These are phyloP conservation scores for Symphodus melops DNA, from an alignment of 2,113 vertebrate species.

Conservation along the genomic window DNA sequence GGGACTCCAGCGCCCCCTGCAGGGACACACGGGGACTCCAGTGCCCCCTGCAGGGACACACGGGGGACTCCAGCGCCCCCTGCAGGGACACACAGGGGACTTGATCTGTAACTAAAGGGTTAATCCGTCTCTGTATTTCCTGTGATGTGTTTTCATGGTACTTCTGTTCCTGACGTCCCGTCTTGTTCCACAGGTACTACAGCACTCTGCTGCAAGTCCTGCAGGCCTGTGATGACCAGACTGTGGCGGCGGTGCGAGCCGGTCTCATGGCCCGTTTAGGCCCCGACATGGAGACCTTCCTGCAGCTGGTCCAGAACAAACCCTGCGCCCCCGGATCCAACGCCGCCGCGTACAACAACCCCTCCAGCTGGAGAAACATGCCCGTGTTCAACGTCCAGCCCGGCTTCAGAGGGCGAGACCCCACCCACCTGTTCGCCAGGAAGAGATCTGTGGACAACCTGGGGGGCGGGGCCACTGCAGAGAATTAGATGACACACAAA, in stretches of 20 bases:
- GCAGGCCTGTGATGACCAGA: conserved; percentile 90
- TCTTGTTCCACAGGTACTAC: conserved; percentile 87
- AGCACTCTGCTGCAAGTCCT: conserved; percentile 91
- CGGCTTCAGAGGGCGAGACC: conserved; percentile 73
- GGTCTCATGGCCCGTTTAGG: conserved; percentile 89
- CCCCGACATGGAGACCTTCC: conserved; percentile 93
- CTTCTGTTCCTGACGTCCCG: too few species aligned
- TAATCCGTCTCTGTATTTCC: too few species aligned
- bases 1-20: too few species aligned
- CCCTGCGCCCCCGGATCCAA: conserved; percentile 83
- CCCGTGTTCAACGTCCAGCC: conserved; percentile 85
- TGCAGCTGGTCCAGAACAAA: conserved; percentile 92
- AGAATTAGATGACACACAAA: conserved; percentile 18
- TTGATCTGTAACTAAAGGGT: too few species aligned
- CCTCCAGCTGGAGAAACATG: conserved; percentile 81
- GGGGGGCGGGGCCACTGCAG: conserved; percentile 16
- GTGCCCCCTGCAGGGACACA: too few species aligned
- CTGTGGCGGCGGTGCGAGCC: conserved; percentile 86
- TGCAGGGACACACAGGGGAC: too few species aligned
- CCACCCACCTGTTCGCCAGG: conserved; percentile 83
- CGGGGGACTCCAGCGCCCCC: too few species aligned
- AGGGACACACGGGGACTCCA: too few species aligned
- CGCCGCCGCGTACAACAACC: conserved; percentile 69
- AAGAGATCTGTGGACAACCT: conserved; percentile 83
- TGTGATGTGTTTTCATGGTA: too few species aligned